Conservation (phyloP, 2,113 vertebrate species). For the Vulpes lagopus region DNA sequence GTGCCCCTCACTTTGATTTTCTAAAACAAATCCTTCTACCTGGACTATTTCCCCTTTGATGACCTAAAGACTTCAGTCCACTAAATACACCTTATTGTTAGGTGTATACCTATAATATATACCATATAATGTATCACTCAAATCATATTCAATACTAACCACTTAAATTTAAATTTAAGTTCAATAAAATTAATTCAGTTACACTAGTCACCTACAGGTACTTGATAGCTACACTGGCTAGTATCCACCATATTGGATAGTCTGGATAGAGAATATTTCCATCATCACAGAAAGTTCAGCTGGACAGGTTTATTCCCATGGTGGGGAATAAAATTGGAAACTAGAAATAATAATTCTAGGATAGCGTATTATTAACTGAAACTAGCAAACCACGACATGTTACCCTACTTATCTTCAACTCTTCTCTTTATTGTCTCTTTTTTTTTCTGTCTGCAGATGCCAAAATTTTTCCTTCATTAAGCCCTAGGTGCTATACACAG, state of each 20-base stretch:
- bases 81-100: background rate
- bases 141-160: background rate
- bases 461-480: background rate
- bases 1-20: background rate
- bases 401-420: background rate
- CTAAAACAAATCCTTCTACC: background rate
- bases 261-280: background rate
- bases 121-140: background rate
- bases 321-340: background rate
- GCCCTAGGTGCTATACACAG: too few relatives aligned
- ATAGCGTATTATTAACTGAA: background rate
- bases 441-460: background rate
- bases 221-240: background rate
- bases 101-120: background rate
- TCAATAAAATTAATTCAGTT: background rate
- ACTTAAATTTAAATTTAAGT: slow-evolving; percentile 20
- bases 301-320: background rate
- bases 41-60: background rate
- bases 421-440: background rate
- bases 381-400: background rate
- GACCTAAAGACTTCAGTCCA: background rate
- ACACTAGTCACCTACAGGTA: background rate
- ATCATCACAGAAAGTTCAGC: background rate
- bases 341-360: background rate
- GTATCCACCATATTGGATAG: background rate